Evolutionary conservation across 2,888 invertebrate species (phyloP).

Genomic region (Oasisia sp.): DNA sequence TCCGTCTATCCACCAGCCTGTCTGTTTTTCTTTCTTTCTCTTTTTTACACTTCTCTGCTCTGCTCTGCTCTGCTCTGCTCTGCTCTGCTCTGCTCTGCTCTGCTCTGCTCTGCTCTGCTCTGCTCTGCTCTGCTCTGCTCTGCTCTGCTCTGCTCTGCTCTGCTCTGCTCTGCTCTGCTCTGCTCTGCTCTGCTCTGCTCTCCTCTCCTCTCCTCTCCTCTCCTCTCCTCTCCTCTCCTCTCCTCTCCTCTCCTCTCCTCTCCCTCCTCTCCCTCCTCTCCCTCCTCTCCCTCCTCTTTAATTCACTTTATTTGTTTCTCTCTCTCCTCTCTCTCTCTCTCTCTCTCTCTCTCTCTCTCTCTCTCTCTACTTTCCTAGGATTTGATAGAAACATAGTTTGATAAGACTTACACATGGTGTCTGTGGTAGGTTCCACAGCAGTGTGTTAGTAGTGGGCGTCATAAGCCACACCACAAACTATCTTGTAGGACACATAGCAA

Average conservation of each 20-base stretch:
- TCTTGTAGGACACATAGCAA: too few species aligned
- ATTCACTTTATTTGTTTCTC: not conserved
- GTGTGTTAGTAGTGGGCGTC: too few species aligned
- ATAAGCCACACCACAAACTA: too few species aligned
- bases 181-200: not conserved
- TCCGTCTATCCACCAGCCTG: too few species aligned
- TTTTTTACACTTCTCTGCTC: too few species aligned
- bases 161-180: not conserved
- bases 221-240: not conserved
- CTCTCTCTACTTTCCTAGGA: not conserved
- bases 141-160: not conserved
- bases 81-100: too few species aligned
- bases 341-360: conserved; percentile 17
- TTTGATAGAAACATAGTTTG: too few species aligned
- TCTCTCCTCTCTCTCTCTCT: not conserved
- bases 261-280: not conserved
- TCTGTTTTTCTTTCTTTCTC: too few species aligned
- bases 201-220: not conserved
- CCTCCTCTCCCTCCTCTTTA: not conserved
- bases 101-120: not conserved
- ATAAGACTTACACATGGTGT: too few species aligned
- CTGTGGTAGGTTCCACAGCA: too few species aligned
- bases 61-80: too few species aligned
- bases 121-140: not conserved
- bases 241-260: not conserved